These are phyloP conservation scores for Tragulus kanchil DNA, from an alignment of 2,113 vertebrate species.

Conservation along the genomic window DNA sequence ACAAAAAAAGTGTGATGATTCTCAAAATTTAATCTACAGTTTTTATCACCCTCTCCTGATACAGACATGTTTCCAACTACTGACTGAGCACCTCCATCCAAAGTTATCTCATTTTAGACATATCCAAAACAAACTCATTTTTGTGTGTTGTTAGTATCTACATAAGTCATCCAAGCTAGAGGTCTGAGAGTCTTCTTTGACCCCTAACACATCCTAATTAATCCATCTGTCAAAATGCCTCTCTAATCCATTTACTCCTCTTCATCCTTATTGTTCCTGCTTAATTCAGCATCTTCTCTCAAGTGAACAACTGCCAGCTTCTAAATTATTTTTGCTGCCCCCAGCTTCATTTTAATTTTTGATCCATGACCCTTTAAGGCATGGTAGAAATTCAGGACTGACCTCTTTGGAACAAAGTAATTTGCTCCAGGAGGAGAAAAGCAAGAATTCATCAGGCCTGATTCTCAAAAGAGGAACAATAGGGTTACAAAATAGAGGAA, in stretches of 20 bases:
- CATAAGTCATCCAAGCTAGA: neutral
- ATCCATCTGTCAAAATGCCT: neutral
- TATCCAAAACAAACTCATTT: neutral
- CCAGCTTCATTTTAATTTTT: neutral
- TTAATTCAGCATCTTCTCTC: neutral
- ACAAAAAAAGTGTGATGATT: neutral
- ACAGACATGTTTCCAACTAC: neutral
- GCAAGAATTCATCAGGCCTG: neutral
- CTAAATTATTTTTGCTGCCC: neutral
- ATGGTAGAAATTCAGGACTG: neutral
- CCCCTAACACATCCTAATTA: neutral
- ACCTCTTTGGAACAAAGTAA: neutral
- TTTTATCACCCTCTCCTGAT: neutral
- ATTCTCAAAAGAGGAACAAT: neutral
- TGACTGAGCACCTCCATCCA: neutral
- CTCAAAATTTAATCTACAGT: neutral
- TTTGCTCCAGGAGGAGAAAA: neutral
- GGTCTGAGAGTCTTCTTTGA: neutral
- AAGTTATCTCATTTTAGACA: neutral
- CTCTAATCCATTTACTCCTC: neutral
- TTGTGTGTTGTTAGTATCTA: neutral
- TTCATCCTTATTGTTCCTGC: neutral
- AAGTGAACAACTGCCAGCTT: neutral
- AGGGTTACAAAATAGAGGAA: neutral
- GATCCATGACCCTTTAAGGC: neutral